A percentile compares a stretch with the other conserved stretches of the same genome.
These are phyloP conservation scores for Pardosa pseudoannulata DNA, from an alignment of 2,888 invertebrate genomes.

Conservation along the genomic window DNA sequence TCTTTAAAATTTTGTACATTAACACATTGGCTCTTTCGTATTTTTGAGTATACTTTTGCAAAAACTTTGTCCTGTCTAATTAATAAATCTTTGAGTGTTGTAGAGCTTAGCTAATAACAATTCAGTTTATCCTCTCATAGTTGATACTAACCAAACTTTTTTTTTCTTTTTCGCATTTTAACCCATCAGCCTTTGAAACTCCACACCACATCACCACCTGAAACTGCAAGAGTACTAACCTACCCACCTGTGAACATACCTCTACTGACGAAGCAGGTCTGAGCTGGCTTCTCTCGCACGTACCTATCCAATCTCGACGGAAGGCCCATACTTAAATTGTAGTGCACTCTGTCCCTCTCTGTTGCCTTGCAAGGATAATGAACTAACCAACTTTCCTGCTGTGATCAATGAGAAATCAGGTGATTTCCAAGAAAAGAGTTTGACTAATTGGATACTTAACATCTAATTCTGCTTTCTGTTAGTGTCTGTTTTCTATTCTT, in stretches of 20 bases:
- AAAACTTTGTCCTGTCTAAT: too few relatives aligned
- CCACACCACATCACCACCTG: conserved; percentile 66
- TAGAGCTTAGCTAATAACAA: conserved; percentile 55
- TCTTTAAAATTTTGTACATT: too few relatives aligned
- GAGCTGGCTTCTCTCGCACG: conserved; percentile 28
- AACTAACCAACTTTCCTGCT: conserved; percentile 60
- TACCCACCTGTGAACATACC: conserved; percentile 69
- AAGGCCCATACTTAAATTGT: conserved; percentile 41
- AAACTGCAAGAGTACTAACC: conserved; percentile 66
- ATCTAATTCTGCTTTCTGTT: conserved; percentile 63
- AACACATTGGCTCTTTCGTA: too few relatives aligned
- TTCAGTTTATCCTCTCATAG: conserved; percentile 62
- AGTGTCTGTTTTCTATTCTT: conserved; percentile 49
- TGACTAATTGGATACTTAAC: conserved; percentile 58
- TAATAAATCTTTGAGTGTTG: not conserved
- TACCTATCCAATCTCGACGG: conserved; percentile 31
- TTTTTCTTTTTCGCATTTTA: conserved; percentile 67
- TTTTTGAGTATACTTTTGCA: too few relatives aligned
- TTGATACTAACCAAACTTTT: conserved; percentile 66
- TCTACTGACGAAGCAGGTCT: conserved; percentile 39
- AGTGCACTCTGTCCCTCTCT: conserved; percentile 65
- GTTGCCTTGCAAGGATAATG: conserved; percentile 66
- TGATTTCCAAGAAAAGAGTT: conserved; percentile 53
- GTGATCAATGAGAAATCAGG: conserved; percentile 53
- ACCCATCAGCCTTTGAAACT: conserved; percentile 63